Base-by-base conservation (phyloP, 1,140 invertebrate species). In the Trissolcus basalis region DNA sequence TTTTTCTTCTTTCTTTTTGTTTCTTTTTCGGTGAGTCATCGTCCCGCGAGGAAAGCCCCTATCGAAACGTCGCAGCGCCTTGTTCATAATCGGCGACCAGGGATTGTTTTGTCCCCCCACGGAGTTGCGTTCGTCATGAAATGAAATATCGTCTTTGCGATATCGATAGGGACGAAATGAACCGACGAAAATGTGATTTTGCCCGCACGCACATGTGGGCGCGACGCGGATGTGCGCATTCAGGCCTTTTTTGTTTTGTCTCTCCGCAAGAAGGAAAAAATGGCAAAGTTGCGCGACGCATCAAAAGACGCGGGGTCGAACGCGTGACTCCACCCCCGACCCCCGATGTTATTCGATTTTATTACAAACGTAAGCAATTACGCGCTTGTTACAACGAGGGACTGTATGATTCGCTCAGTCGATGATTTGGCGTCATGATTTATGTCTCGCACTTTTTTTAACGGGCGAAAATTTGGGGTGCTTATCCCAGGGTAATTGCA, bases 91-190 rank as follows among this genome's bases (percentile, higher is more conserved):
- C 80, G 77, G 33, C 72, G 69, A 60, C 70, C 72, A 39, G 82
- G 83, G 80, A 84, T 49, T 44, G 13, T 6, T 27, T 27, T 36
- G 45, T 5, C 54, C 65, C n/a, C 70, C 74, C 76, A 51, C 64
- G 58, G 56, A 70, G 69, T 56, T 43, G 48, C 58, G 36, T 44
- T 65, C 50, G 75, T 45, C 51, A 41, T 68, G 54, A 84, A 83
- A 85, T 84, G 83, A 84, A 85, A 85, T 85, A 83, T 85, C 72
- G 67, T 77, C 79, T 82, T 77, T 78, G 77, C 81, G 81, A 83
- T 81, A 83, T 82, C 81, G 82, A 83, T 81, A 79, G 81, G 79
- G 55, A 76, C 71, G 77, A 83, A 82, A 85, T 78, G 69, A 80
- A 81, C 80, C 68, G 77, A 77, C 72, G 72, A 79, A 79, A 80